Evolutionary conservation across 2,888 invertebrate genomes (phyloP).

Genomic region (Myopa tessellatipennis): DNA sequence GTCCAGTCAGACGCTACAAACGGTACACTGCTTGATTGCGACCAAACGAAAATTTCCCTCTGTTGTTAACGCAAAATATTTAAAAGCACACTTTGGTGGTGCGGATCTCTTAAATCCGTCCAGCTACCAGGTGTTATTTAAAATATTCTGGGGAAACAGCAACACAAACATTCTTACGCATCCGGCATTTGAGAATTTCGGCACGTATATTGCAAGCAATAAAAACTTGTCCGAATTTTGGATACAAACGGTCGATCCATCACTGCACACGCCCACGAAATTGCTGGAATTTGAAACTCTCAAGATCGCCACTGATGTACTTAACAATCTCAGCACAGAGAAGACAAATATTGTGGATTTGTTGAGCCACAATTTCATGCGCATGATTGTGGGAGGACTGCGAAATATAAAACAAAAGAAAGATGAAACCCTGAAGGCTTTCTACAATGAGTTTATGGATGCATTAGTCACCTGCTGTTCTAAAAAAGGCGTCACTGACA

Average conservation of each 20-base stretch:
- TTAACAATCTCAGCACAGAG: slow-evolving; percentile 63
- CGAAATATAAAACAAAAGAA: slow-evolving; percentile 68
- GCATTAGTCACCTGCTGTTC: slow-evolving; percentile 71
- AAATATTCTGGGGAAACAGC: slow-evolving; percentile 73
- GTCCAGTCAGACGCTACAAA: slow-evolving; percentile 75
- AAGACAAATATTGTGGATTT: slow-evolving; percentile 70
- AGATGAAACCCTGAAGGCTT: slow-evolving; percentile 63
- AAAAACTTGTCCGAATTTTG: slow-evolving; percentile 72
- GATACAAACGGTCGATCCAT: slow-evolving; percentile 69
- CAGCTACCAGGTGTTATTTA: slow-evolving; percentile 71
- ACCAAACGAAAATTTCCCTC: slow-evolving; percentile 68
- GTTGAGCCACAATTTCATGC: slow-evolving; percentile 75
- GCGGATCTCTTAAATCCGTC: slow-evolving; percentile 72
- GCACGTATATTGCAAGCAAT: slow-evolving; percentile 70
- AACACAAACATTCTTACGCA: slow-evolving; percentile 70
- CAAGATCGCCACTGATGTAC: slow-evolving; percentile 72
- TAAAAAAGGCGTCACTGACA: slow-evolving; percentile 68
- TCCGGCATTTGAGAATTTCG: slow-evolving; percentile 75
- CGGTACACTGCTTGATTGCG: slow-evolving; percentile 73
- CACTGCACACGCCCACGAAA: slow-evolving; percentile 70
- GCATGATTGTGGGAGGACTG: slow-evolving; percentile 74
- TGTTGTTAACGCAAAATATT: slow-evolving; percentile 70
- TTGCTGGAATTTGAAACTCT: slow-evolving; percentile 74
- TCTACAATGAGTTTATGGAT: slow-evolving; percentile 67
- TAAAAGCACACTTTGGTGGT: slow-evolving; percentile 72